Conservation (phyloP, 2,113 vertebrate genomes). For the Psephotus haematonotus region DNA sequence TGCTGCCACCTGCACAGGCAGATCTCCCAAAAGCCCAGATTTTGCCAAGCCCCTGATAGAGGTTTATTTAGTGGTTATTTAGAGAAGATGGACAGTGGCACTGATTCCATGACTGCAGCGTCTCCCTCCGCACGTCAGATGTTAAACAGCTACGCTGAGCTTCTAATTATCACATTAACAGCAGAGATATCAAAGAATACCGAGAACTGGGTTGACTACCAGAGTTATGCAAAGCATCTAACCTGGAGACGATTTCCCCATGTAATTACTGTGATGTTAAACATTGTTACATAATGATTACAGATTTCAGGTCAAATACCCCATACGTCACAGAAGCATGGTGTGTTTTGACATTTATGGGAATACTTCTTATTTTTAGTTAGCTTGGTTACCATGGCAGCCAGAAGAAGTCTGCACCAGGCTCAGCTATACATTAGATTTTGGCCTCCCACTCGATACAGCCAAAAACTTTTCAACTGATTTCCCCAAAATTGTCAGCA, state of each 20-base stretch:
- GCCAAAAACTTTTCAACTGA: background rate
- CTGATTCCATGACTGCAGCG: rapidly evolving
- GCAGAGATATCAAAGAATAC: rapidly evolving
- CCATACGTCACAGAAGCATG: background rate
- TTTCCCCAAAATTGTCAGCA: background rate
- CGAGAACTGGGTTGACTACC: background rate
- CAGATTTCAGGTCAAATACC: slow-evolving; percentile 41
- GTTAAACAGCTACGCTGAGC: background rate
- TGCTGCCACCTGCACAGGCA: background rate
- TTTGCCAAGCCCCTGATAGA: rapidly evolving
- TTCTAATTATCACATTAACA: background rate
- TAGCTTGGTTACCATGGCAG: slow-evolving; percentile 64
- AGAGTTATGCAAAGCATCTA: background rate
- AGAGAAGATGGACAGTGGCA: background rate
- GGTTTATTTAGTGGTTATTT: rapidly evolving
- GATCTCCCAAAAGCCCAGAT: background rate
- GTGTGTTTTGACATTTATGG: slow-evolving; percentile 63
- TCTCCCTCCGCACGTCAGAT: background rate
- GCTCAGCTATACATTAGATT: background rate
- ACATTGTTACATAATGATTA: background rate
- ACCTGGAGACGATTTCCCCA: background rate
- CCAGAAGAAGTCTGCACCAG: background rate
- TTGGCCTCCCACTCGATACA: slow-evolving; percentile 29
- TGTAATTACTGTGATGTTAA: background rate
- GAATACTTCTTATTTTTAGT: slow-evolving; percentile 67